Evolutionary conservation across 2,888 invertebrate genomes (phyloP), one percentile per base, ranked within the genome.

Genomic region (Drosophila ustulata): DNA sequence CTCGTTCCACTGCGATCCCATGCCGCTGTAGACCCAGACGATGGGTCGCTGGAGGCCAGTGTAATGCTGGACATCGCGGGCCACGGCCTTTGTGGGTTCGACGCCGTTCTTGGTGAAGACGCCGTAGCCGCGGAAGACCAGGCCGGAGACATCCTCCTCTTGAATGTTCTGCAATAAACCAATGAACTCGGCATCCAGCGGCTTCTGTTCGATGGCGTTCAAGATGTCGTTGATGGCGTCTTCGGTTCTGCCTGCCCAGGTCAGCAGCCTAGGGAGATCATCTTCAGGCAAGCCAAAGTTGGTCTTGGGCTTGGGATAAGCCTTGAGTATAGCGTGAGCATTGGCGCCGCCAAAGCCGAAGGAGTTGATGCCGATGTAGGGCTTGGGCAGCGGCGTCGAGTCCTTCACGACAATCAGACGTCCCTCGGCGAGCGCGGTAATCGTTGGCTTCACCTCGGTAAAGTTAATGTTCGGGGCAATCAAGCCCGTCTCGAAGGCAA

Each of bases 261-360:
- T 94, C 5, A 96, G 94, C 50, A 98, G 92, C 57, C 97, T 94
- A 0, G 96, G 96, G 0, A 96, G 89, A 78, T 95, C 93, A 80
- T 96, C 96, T 0, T 90, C 85, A 0, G 96, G 95, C 11, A 94
- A 85, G 11, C 94, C 95, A 1, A 93, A 92, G 89, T 95, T 95
- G 0, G 51, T 11, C 58, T 93, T 92, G 0, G 81, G 26, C 52
- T 91, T 92, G 0, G 80, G 69, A 51, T 62, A 58, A 0, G 82
- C 90, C 46, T 81, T 84, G 0, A 92, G 62, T 0, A 93, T 67
- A 0, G 90, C 90, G 74, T 92, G 92, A 50, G 95, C 96, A 88
- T 97, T 98, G 3, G 96, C 96, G 0, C 98, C 98, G 30, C 98
- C 98, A 90, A 98, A 98, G 0, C 98, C 98, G 91, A 98, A 98